These are phyloP conservation scores for Syngnathoides biaculeatus DNA, from an alignment of 2,113 vertebrate genomes.

Conservation along the genomic window DNA sequence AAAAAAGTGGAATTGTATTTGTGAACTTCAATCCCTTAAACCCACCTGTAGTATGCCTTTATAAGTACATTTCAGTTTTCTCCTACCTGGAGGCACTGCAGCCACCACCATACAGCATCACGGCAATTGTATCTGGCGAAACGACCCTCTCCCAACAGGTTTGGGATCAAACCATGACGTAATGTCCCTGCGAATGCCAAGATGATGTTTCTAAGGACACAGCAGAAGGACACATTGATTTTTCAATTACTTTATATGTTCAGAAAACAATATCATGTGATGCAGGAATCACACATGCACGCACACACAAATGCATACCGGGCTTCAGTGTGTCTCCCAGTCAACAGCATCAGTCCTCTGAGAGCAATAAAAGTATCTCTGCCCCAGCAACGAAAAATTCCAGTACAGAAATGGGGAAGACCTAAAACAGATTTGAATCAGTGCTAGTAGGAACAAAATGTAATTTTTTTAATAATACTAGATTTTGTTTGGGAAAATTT, in stretches of 20 bases:
- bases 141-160: conserved; percentile 88
- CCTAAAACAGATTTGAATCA: conserved; percentile 62
- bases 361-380: conserved; percentile 94
- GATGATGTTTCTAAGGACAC: conserved; percentile 85
- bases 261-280: not conserved
- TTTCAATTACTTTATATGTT: not conserved
- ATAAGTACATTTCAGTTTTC: not conserved
- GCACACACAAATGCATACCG: conserved; percentile 32
- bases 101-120: conserved; percentile 99
- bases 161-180: conserved; percentile 93
- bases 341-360: conserved; percentile 85
- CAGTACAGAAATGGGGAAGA: conserved; percentile 92
- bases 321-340: conserved; percentile 85
- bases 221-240: not conserved
- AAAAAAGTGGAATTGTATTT: not conserved
- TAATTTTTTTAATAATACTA: no score
- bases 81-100: conserved; percentile 89
- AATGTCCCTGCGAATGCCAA: conserved; percentile 87
- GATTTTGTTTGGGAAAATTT: no score
- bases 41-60: no score
- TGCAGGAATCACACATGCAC: not conserved
- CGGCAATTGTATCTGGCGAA: conserved; percentile 90
- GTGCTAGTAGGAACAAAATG: no score
- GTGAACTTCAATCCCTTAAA: not conserved
- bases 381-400: conserved; percentile 96